Evolutionary conservation across 2,888 invertebrate genomes (phyloP), one percentile per base, ranked within the genome.

Genomic region (Himalopsyche japonica): DNA sequence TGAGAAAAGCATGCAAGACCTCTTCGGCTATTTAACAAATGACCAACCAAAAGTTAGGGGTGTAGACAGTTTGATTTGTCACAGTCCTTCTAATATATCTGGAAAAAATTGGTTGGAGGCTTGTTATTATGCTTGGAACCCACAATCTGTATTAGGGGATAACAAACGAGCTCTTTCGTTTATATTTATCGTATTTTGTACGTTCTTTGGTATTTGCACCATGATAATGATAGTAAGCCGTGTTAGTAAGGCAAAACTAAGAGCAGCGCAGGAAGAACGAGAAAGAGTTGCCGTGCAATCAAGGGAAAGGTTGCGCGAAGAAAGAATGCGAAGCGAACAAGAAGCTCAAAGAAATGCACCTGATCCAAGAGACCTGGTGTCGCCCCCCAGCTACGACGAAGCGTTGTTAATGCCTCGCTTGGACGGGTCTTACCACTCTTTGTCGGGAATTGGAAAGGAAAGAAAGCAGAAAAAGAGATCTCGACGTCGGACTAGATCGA

Each of bases 311-410:
- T 88, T 93, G 15, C 92, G 94, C 86, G 92, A 93, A 48, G 88
- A 93, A 18, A 90, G 94, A 88, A 89, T 94, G 82, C 91, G 90
- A 8, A 91, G 91, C 76, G 92, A 92, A 88, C 92, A 93, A 87
- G 93, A 91, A 86, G 92, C 92, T 20, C 90, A 93, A 18, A 91
- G 92, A 81, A 95, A 94, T 88, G 94, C 95, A 30, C 94, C 95
- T 7, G 95, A 95, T 89, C 94, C 94, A 0, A 92, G 95, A 87
- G 96, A 96, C 90, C 89, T 94, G 80, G 92, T 95, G 43, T 93
- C 94, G 84, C 95, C 96, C 49, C 96, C 96, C 0, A 94, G 95
- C 3, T 96, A 96, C 88, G 95, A 94, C 88, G 96, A 96, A 90
- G 96, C 96, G 47, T 91, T 96, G 83, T 92, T 94, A 27, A 94